Conservation (phyloP, 1,140 invertebrate genomes). For the Bombyx mori region DNA sequence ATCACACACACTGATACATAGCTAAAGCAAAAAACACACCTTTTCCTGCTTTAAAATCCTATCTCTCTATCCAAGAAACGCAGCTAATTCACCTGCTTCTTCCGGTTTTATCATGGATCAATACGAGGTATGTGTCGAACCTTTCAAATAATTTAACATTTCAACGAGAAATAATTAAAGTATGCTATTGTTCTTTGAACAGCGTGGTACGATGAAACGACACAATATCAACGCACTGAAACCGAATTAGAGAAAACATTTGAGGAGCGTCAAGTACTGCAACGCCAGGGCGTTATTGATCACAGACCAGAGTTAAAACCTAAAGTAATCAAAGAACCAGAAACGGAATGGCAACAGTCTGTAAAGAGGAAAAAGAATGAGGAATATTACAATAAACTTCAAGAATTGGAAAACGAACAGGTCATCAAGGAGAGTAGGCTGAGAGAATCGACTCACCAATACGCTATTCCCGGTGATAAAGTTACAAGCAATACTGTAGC, state of each 20-base stretch:
- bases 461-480: slow-evolving; percentile 87
- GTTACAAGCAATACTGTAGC: slow-evolving; percentile 81
- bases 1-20: slow-evolving; percentile 43
- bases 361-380: slow-evolving; percentile 87
- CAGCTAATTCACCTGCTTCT: slow-evolving; percentile 59
- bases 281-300: slow-evolving; percentile 75
- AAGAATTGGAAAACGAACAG: slow-evolving; percentile 88
- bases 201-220: slow-evolving; percentile 95
- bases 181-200: slow-evolving; percentile 38
- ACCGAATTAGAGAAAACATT: slow-evolving; percentile 90
- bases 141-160: slow-evolving; percentile 5
- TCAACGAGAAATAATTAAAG: slow-evolving; percentile 7
- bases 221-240: slow-evolving; percentile 87
- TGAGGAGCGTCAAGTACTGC: slow-evolving; percentile 83
- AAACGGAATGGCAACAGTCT: slow-evolving; percentile 87
- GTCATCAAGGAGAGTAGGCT: slow-evolving; percentile 84
- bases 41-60: slow-evolving; percentile 27
- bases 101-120: slow-evolving; percentile 54
- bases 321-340: slow-evolving; percentile 79
- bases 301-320: slow-evolving; percentile 75
- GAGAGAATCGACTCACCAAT: slow-evolving; percentile 84
- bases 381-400: slow-evolving; percentile 87
- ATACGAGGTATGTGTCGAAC: slow-evolving; percentile 53
- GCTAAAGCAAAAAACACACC: slow-evolving; percentile 47
- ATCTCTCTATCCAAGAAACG: slow-evolving; percentile 28